A percentile compares a stretch with the other conserved stretches of the same genome.
Evolutionary conservation across 2,113 vertebrate species (phyloP).

Genomic region (Gasterosteus nipponicus): DNA sequence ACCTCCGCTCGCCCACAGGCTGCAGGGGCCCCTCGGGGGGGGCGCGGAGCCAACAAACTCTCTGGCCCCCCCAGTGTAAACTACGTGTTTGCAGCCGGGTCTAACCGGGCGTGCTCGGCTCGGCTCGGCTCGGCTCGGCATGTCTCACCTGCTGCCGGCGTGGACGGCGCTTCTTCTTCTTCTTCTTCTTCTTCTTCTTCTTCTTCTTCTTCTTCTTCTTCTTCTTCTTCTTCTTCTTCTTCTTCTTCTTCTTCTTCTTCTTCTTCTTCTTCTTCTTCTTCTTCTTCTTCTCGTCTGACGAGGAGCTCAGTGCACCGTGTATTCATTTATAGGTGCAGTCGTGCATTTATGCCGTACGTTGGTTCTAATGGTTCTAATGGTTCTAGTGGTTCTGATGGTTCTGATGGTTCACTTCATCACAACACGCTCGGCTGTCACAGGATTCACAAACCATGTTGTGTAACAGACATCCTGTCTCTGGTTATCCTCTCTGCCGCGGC

Average conservation of each 20-base stretch:
- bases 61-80: conserved; percentile 73
- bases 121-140: conserved; percentile 34
- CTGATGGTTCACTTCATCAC: conserved; percentile 49
- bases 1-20: conserved; percentile 35
- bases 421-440: conserved; percentile 26
- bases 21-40: conserved; percentile 47
- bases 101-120: conserved; percentile 52
- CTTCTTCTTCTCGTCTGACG: conserved; percentile 11
- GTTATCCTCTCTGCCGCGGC: conserved; percentile 13
- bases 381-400: background rate
- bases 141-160: conserved; percentile 62
- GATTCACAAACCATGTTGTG: conserved; percentile 23
- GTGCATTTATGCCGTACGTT: conserved; percentile 61
- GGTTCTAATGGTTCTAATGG: too few species aligned
- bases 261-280: too few species aligned
- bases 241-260: too few species aligned
- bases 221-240: too few species aligned
- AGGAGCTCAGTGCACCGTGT: conserved; percentile 38
- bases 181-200: too few species aligned
- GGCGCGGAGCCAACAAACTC: conserved; percentile 67
- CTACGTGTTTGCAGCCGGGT: conserved; percentile 76
- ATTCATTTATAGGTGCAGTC: conserved; percentile 66
- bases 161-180: background rate
- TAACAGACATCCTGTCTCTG: background rate
- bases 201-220: too few species aligned